Evolutionary conservation across 1,140 invertebrate species (phyloP).

Genomic region (Triops cancriformis): DNA sequence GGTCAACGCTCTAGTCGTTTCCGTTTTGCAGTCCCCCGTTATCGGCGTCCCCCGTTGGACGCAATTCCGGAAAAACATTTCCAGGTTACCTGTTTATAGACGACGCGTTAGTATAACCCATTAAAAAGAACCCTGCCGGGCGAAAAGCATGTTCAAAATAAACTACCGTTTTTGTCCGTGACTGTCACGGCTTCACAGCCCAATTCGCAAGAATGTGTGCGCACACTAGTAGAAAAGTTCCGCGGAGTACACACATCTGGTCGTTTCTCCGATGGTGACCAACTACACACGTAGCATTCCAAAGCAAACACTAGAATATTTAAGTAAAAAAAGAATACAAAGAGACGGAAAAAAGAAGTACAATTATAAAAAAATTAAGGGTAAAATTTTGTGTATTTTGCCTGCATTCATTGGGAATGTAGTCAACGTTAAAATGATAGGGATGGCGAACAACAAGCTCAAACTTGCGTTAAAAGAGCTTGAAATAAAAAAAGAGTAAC

Average conservation of each 20-base stretch:
- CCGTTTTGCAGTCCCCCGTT: conserved; percentile 19
- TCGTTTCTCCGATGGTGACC: conserved; percentile 20
- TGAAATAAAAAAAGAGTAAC: too few species aligned
- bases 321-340: not conserved
- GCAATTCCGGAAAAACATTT: conserved; percentile 28
- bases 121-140: not conserved
- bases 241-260: conserved; percentile 19
- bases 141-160: not conserved
- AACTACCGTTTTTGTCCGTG: conserved; percentile 22
- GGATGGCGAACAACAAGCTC: too few species aligned
- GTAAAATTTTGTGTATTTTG: too few species aligned
- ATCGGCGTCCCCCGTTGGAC: conserved; percentile 17
- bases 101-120: not conserved
- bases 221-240: conserved; percentile 19
- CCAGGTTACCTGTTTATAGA: conserved; percentile 22
- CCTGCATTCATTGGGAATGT: too few species aligned
- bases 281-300: conserved; percentile 26
- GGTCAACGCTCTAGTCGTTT: conserved; percentile 21
- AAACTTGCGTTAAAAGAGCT: too few species aligned
- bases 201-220: conserved; percentile 22
- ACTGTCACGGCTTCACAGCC: conserved; percentile 24
- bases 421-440: too few species aligned
- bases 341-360: not conserved
- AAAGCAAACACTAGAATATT: conserved; percentile 8
- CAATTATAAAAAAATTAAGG: not conserved